Percentiles rank a stretch among this genome's conserved stretches.
Conservation (phyloP, 2,113 vertebrate species). For the Lophius piscatorius region DNA sequence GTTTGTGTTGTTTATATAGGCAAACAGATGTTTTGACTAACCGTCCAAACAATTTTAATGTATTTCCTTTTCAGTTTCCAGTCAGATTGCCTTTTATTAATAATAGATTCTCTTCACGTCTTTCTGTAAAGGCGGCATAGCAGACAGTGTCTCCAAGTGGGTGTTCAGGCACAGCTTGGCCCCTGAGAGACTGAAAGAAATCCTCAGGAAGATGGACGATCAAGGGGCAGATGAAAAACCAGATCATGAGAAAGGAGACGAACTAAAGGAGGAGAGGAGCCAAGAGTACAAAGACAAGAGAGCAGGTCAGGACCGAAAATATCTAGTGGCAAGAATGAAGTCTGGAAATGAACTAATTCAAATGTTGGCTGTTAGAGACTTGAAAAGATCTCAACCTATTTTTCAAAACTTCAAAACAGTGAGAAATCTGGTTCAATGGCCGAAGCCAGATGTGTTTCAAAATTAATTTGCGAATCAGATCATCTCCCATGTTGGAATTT, state of each 20-base stretch:
- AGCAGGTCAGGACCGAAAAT: constrained; percentile 42
- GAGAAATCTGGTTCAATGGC: too few species aligned
- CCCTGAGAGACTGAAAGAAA: constrained; percentile 81
- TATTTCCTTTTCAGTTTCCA: neutral
- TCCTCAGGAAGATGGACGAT: constrained; percentile 67
- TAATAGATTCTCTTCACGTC: neutral
- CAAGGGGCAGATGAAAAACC: constrained; percentile 57
- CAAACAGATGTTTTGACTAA: neutral
- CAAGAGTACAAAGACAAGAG: constrained; percentile 45
- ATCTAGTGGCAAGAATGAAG: too few species aligned
- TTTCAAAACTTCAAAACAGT: too few species aligned
- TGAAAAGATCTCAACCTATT: too few species aligned
- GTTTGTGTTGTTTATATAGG: too few species aligned
- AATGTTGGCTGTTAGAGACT: neutral
- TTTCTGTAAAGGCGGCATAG: constrained; percentile 84
- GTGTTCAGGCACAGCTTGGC: constrained; percentile 89
- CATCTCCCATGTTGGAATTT: too few species aligned
- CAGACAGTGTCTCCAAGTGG: constrained; percentile 95
- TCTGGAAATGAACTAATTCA: too few species aligned
- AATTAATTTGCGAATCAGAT: too few species aligned
- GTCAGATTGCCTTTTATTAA: too few species aligned
- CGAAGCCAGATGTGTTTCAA: too few species aligned
- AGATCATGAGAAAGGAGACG: constrained; percentile 10
- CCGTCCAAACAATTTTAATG: neutral
- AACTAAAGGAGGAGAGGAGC: neutral